phyloP scores from a whole-genome alignment of 2,113 vertebrate species.

The Eurypyga helias region DNA sequence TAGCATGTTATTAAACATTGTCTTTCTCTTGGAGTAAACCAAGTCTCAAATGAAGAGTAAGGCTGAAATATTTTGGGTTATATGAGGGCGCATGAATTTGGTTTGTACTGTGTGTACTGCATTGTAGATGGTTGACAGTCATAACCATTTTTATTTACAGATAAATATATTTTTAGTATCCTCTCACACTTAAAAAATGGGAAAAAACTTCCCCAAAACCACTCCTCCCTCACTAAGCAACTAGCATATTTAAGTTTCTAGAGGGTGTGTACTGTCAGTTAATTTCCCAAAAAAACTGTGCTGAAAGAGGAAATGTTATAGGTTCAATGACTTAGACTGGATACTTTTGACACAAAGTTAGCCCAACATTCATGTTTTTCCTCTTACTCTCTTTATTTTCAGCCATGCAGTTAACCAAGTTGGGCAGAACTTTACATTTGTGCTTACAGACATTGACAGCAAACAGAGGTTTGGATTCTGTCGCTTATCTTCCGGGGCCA shows the following conservation, averaged over 20 bases:
- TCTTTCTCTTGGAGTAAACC: background rate
- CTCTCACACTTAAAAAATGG: background rate
- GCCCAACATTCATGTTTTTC: constrained; percentile 43
- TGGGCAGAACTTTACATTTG: constrained; percentile 98
- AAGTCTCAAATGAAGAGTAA: background rate
- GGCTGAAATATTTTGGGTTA: background rate
- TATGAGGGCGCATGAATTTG: background rate
- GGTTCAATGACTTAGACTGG: constrained; percentile 73
- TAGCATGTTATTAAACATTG: background rate
- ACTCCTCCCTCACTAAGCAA: background rate
- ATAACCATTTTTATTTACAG: background rate
- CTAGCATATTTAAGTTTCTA: background rate
- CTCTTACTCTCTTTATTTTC: constrained; percentile 59
- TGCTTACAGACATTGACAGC: constrained; percentile 98
- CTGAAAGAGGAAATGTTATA: constrained; percentile 67
- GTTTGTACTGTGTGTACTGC: background rate
- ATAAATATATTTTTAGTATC: background rate
- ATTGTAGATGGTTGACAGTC: background rate
- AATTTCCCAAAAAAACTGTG: constrained; percentile 30
- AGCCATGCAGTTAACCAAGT: constrained; percentile 90
- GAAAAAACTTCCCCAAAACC: background rate
- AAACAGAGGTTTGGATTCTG: constrained; percentile 99
- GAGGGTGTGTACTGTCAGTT: constrained; percentile 13
- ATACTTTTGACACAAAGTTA: constrained; percentile 51
- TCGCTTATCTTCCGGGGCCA: constrained; percentile 93